These are phyloP conservation scores for Microctenopoma stevenorrisi DNA, from an alignment of 2,797 vertebrate genomes.

Conservation along the genomic window DNA sequence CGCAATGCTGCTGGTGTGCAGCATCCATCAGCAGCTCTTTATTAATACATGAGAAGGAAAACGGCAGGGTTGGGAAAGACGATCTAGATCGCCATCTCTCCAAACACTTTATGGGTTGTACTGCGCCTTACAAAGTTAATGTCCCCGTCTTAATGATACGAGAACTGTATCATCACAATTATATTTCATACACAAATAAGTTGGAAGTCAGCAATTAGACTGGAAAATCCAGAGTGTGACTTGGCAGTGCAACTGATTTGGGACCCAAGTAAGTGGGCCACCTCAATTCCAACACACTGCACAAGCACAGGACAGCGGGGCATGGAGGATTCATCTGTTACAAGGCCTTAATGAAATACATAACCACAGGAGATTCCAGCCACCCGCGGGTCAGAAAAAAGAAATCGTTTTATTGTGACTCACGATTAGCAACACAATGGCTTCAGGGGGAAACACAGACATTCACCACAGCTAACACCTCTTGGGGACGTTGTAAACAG, in stretches of 20 bases:
- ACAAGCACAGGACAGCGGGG: conserved; percentile 12
- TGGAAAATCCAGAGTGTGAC: conserved; percentile 18
- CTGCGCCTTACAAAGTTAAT: not conserved
- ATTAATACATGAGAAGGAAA: conserved; percentile 57
- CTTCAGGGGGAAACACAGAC: conserved; percentile 18
- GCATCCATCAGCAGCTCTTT: conserved; percentile 41
- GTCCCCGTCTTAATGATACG: not conserved
- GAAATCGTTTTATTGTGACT: conserved; percentile 49
- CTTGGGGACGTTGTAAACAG: conserved; percentile 17
- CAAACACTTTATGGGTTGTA: conserved; percentile 9
- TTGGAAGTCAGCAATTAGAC: conserved; percentile 17
- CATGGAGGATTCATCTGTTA: conserved; percentile 34
- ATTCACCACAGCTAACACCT: conserved; percentile 15
- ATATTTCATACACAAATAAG: conserved; percentile 3
- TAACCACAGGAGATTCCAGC: conserved; percentile 53
- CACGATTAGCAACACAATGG: conserved; percentile 36
- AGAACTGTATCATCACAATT: not conserved
- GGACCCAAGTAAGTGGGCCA: conserved; percentile 29
- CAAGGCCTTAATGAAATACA: conserved; percentile 45
- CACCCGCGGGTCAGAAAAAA: conserved; percentile 53
- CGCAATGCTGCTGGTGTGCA: conserved; percentile 30
- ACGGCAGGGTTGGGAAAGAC: conserved; percentile 22
- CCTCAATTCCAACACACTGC: conserved; percentile 9
- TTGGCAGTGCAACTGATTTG: conserved; percentile 24
- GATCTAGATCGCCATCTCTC: conserved; percentile 21